A percentile compares a stretch with the other conserved stretches of the same genome.
Evolutionary conservation across 2,888 invertebrate species (phyloP).

Genomic region (Poecilobothrus nobilitatus): DNA sequence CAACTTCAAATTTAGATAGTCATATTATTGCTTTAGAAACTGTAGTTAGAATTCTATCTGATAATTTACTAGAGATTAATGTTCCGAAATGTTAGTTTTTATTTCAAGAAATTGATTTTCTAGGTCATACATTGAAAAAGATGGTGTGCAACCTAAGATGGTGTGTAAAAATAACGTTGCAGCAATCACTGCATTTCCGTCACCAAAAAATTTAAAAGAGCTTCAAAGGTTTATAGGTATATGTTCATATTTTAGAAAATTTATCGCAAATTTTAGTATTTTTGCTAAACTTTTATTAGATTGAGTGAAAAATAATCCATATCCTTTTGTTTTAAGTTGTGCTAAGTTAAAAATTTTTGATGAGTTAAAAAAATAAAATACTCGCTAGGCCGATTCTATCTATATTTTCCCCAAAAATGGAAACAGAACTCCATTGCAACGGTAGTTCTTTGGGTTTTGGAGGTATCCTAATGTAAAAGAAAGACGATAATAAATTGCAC

Average conservation of each 20-base stretch:
- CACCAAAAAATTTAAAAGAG: constrained; percentile 22
- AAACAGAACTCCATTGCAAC: constrained; percentile 29
- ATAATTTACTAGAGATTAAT: constrained; percentile 8
- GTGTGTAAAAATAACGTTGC: constrained; percentile 2
- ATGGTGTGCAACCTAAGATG: constrained; percentile 9
- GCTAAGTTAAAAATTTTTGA: constrained; percentile 9
- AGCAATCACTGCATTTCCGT: constrained; percentile 24
- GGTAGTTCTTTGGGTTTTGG: constrained; percentile 26
- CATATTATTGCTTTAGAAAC: constrained; percentile 7
- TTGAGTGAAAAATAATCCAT: constrained; percentile 7
- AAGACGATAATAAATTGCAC: constrained; percentile 12
- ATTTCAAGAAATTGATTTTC: constrained; percentile 3
- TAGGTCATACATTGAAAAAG: constrained; percentile 9
- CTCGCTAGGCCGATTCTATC: constrained; percentile 25
- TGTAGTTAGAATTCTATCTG: not conserved
- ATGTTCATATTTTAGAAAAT: constrained; percentile 27
- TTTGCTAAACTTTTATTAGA: constrained; percentile 14
- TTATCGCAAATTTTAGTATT: constrained; percentile 25
- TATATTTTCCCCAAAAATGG: constrained; percentile 25
- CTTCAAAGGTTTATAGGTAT: constrained; percentile 27
- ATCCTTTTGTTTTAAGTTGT: constrained; percentile 9
- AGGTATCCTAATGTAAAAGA: constrained; percentile 23
- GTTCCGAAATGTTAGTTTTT: constrained; percentile 11
- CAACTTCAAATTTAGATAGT: constrained; percentile 1
- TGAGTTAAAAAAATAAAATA: constrained; percentile 10